Percentiles rank a stretch among this genome's conserved stretches.
Conservation (phyloP, 1,140 invertebrate genomes). For the Danaus plexippus region DNA sequence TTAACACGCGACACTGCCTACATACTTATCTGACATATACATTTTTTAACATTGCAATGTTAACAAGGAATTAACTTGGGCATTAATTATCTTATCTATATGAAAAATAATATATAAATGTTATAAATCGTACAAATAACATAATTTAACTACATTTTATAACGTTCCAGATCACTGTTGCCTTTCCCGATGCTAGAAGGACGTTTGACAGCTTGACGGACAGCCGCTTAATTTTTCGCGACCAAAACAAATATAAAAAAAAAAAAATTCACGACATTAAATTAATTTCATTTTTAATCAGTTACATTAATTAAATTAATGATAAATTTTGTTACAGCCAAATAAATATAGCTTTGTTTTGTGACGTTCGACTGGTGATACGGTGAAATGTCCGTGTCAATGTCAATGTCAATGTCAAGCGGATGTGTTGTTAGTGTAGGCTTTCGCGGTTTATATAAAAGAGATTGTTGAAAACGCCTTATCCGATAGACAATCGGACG, state of each 20-base stretch:
- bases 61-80: background rate
- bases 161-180: constrained; percentile 46
- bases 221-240: constrained; percentile 21
- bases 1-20: background rate
- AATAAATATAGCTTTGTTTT: too few species aligned
- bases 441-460: too few species aligned
- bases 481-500: too few species aligned
- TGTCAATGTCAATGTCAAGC: too few species aligned
- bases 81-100: background rate
- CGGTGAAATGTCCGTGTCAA: too few species aligned
- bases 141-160: too few species aligned
- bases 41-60: background rate
- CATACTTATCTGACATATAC: background rate
- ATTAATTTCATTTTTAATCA: background rate
- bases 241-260: background rate
- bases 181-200: constrained; percentile 48
- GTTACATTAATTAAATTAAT: constrained; percentile 2
- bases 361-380: too few species aligned
- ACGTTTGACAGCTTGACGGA: constrained; percentile 50
- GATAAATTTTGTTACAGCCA: too few species aligned
- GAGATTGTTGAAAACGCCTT: too few species aligned
- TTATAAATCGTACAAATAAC: too few species aligned
- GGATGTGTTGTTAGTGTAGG: too few species aligned
- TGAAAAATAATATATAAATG: constrained; percentile 1
- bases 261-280: background rate